phyloP scores from a whole-genome alignment of 2,113 vertebrate species.

The Petrocephalus microphthalmus region DNA sequence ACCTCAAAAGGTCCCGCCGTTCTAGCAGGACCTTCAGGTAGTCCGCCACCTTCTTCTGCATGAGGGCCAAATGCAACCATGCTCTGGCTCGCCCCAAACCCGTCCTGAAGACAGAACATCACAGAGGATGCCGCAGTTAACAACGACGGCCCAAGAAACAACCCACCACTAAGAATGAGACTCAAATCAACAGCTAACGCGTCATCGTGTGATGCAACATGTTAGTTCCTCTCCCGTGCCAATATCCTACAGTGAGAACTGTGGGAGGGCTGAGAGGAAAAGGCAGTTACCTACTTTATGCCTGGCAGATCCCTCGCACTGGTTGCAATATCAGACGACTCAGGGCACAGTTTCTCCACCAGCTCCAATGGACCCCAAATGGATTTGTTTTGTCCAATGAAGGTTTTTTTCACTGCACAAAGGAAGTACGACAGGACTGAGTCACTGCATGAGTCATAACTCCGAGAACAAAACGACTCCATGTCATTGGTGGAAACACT shows the following conservation, averaged over 20 bases:
- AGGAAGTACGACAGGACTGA: background rate
- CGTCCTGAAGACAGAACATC: slow-evolving; percentile 63
- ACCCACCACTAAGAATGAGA: background rate
- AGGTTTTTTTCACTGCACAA: slow-evolving; percentile 82
- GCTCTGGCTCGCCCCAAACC: slow-evolving; percentile 85
- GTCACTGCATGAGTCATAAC: background rate
- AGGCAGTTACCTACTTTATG: slow-evolving; percentile 71
- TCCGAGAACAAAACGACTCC: background rate
- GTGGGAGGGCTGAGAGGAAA: background rate
- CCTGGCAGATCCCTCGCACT: slow-evolving; percentile 92
- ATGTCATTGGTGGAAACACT: background rate
- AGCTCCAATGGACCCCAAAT: slow-evolving; percentile 94
- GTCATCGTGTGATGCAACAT: background rate
- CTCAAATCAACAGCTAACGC: background rate
- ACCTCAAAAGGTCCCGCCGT: slow-evolving; percentile 84
- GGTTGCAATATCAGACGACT: slow-evolving; percentile 83
- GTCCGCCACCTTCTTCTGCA: slow-evolving; percentile 96
- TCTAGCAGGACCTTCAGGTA: slow-evolving; percentile 89
- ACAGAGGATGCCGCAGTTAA: slow-evolving; percentile 12
- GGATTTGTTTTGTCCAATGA: slow-evolving; percentile 91
- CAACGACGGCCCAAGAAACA: background rate
- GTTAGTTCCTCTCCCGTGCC: no score
- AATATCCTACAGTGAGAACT: background rate
- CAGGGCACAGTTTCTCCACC: slow-evolving; percentile 91
- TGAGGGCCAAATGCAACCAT: slow-evolving; percentile 93